Base-by-base conservation (phyloP, 2,797 vertebrate species). In the Enteromius argenteus region DNA sequence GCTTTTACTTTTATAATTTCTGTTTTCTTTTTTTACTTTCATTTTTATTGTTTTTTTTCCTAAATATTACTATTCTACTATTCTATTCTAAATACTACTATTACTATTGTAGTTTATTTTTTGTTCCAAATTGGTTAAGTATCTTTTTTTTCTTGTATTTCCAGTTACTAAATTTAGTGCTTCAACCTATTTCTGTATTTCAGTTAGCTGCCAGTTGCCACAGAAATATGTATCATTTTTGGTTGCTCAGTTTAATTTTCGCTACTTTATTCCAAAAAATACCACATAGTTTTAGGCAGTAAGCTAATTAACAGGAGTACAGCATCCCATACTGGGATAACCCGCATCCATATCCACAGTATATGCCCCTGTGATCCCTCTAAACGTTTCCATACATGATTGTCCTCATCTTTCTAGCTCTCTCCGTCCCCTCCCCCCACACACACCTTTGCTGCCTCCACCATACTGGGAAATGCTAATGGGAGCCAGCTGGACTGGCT, bases 341-440 rank as follows among this genome's bases (percentile, higher is more conserved):
- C 30, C 72, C 13, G 30, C 72, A 74, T 56, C 30, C 19, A 37
- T 66, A 56, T n/a, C 35, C 53, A 76, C 35, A 27, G 37, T 14
- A 60, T 60, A 6, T 42, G 35, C 35, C 21, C 42, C 53, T 27
- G 14, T 15, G 51, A 79, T 77, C 84, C 71, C 79, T 90, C 86
- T 58, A 72, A 84, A 85, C 79, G 74, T 82, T 85, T 85, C 90
- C 90, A 89, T 90, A 93, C 93, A 91, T 92, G 90, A 89, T 81
- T 92, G 72, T 89, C 86, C 90, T 93, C 91, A 90, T 71, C 81
- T 62, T 85, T 85, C 87, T 87, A 79, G 86, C 80, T 80, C 82
- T 71, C 72, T 58, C 86, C 83, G 53, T 77, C 67, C 84, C 84
- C 83, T 79, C 60, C 35, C 53, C 71, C 83, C 37, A 69, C 30